These are phyloP conservation scores for Passer montanus DNA, from an alignment of 2,113 vertebrate species.

Conservation along the genomic window DNA sequence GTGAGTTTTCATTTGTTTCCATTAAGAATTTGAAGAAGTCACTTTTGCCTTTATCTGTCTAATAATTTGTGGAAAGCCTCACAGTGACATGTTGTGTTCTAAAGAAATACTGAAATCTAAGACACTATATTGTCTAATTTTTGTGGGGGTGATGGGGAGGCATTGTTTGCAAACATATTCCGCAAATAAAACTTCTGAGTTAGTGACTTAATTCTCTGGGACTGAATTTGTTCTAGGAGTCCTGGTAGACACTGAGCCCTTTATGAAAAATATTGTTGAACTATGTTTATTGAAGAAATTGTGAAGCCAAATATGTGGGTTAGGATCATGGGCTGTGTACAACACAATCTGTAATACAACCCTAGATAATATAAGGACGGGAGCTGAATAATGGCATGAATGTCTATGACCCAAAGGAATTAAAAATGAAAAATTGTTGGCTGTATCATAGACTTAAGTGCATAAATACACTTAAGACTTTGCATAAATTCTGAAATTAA, in stretches of 20 bases:
- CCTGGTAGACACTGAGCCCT: background rate
- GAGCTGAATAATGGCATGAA: background rate
- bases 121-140: background rate
- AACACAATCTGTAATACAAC: background rate
- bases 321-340: background rate
- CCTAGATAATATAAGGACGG: background rate
- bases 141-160: fast-evolving
- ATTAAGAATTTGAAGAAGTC: background rate
- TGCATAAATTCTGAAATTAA: background rate
- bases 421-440: background rate
- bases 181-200: background rate
- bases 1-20: background rate
- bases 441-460: background rate
- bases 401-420: background rate
- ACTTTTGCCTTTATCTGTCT: background rate
- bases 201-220: background rate
- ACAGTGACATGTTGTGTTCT: background rate
- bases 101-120: background rate
- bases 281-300: background rate
- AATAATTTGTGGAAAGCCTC: background rate
- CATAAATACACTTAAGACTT: background rate
- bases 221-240: background rate
- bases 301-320: background rate
- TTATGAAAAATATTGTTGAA: background rate
- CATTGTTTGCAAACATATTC: background rate